Evolutionary conservation across 2,888 invertebrate genomes (phyloP).

Genomic region (Amphipyra tragopoginis): DNA sequence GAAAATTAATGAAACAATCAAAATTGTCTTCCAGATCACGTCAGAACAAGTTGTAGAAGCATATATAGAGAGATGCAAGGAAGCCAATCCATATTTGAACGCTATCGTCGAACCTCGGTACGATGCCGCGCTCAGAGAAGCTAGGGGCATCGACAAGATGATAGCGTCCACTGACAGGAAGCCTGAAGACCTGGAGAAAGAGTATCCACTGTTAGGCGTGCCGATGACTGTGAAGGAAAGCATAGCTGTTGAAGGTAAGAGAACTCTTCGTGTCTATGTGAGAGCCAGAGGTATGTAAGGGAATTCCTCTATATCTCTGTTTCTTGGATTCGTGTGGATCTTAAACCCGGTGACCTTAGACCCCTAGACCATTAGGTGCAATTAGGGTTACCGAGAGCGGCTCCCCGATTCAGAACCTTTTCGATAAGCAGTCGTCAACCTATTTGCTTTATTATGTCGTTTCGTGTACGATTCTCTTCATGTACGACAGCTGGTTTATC

Average conservation of each 20-base stretch:
- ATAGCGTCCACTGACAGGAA: conserved; percentile 89
- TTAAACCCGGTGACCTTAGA: too few species aligned
- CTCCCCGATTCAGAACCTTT: too few species aligned
- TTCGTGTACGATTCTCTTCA: too few species aligned
- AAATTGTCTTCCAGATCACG: conserved; percentile 89
- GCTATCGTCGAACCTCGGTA: conserved; percentile 95
- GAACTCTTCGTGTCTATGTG: too few species aligned
- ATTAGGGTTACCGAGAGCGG: too few species aligned
- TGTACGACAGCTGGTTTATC: too few species aligned
- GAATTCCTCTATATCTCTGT: too few species aligned
- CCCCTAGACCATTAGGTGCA: too few species aligned
- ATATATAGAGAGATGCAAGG: conserved; percentile 93
- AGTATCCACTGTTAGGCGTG: conserved; percentile 94
- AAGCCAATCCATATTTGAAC: conserved; percentile 94
- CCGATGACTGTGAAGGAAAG: conserved; percentile 96
- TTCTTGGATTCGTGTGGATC: too few species aligned
- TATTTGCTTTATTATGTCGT: too few species aligned
- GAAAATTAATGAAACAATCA: background rate
- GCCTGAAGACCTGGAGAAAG: conserved; percentile 91
- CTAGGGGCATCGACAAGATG: conserved; percentile 92
- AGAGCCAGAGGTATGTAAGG: too few species aligned
- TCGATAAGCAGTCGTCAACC: too few species aligned
- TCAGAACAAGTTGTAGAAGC: conserved; percentile 92
- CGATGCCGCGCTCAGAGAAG: conserved; percentile 93
- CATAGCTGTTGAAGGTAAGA: conserved; percentile 93